Evolutionary conservation across 2,113 vertebrate species (phyloP).

Genomic region (Pterocles burchelli): DNA sequence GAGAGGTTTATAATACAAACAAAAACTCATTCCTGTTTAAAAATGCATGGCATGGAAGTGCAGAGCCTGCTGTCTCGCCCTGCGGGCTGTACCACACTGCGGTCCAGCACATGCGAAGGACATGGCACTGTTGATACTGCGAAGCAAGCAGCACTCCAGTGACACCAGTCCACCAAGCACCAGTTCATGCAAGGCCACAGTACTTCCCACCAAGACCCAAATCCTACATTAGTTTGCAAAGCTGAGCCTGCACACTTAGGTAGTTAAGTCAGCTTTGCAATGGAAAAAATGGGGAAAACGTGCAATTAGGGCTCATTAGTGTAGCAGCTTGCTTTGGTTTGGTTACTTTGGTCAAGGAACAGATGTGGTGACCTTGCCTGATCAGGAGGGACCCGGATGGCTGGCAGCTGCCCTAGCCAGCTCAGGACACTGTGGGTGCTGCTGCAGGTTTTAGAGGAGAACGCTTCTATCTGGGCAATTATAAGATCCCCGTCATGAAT

Average conservation of each 20-base stretch:
- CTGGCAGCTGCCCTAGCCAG: not conserved
- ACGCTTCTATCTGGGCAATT: not conserved
- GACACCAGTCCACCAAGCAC: not conserved
- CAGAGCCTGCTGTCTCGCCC: not conserved
- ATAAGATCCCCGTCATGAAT: not conserved
- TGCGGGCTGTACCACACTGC: not conserved
- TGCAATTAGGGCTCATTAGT: not conserved
- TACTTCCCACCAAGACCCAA: not conserved
- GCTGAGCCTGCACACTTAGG: rapidly evolving
- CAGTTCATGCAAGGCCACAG: not conserved
- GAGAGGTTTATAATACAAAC: not conserved
- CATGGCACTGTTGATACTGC: rapidly evolving
- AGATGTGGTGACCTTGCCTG: not conserved
- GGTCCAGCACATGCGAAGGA: not conserved
- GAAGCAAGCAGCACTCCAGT: not conserved
- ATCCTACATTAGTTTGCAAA: not conserved
- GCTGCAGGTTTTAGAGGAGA: not conserved
- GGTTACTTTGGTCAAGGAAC: not conserved
- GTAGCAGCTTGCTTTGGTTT: not conserved
- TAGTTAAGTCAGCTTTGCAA: not conserved
- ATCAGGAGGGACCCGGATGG: not conserved
- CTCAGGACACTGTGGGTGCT: not conserved
- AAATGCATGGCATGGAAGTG: not conserved
- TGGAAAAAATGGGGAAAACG: not conserved
- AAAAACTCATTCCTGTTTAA: not conserved